Base-by-base conservation (phyloP, 2,113 vertebrate genomes). In the Gymnorhina tibicen region DNA sequence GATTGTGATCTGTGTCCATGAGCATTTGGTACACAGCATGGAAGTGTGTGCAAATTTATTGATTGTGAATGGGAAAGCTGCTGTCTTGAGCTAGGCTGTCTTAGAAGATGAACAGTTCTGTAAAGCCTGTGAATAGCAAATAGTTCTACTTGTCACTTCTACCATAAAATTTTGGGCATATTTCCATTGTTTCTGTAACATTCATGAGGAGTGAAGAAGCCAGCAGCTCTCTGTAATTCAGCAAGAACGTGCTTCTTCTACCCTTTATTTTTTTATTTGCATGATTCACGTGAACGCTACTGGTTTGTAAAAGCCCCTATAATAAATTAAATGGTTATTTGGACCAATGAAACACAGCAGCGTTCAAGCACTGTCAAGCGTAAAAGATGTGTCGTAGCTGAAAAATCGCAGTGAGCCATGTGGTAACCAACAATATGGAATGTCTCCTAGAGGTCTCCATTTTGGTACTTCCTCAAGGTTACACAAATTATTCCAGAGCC, bases 91-190 rank as follows among this genome's bases (percentile, higher is more conserved):
- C 60, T 77, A 39, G 52, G 56, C 89, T 95, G 79, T 81, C 68
- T 81, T 50, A 68, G 74, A 82, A 87, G 72, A 91, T 77, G 68
- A 88, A 77, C 72, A n/a, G 63, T 73, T 69, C 46, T 8, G 33
- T 83, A 60, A 85, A 84, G 85, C 6, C 49, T 90, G 67, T 77
- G 90, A 90, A 74, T 93, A 94, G 55, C 47, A 96, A 87, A 27
- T 35, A 73, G 50, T 86, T 59, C 70, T 67, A 3, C 72, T 62
- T 32, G 5, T 47, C 55, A 53, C n/a, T 60, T 87, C 50, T 86
- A 30, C 44, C 75, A 0, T n/a, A 33, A 63, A 78, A 56, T 58
- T 73, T 77, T 0, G 1, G 89, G 56, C 28, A 12, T 49, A 16
- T 72, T 79, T 75, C 32, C 41, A 9, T 41, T 44, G 22, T 77